phyloP scores from a whole-genome alignment of 2,113 vertebrate genomes.

The Xyliphius kryptos region DNA sequence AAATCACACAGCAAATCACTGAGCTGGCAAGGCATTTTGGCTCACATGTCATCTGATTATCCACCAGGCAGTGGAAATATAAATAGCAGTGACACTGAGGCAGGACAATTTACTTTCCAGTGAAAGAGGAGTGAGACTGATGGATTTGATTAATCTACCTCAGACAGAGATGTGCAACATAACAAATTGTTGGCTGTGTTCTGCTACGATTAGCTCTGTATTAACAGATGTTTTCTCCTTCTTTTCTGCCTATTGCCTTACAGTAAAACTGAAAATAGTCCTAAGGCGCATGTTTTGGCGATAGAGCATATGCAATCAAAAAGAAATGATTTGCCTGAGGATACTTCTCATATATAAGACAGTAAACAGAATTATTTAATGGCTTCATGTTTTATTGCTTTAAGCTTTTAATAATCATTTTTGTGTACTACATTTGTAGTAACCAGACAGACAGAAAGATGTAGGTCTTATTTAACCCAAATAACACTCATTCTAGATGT shows the following conservation, averaged over 20 bases:
- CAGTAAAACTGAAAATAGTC: constrained; percentile 7
- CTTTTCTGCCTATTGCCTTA: not conserved
- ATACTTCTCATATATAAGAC: not conserved
- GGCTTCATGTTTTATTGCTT: constrained; percentile 7
- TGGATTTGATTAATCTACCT: constrained; percentile 45
- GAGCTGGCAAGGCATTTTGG: constrained; percentile 7
- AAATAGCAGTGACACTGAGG: constrained; percentile 43
- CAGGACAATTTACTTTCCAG: constrained; percentile 43
- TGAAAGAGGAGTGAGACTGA: constrained; percentile 27
- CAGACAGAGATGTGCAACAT: constrained; percentile 36
- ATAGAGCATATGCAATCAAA: constrained; percentile 23
- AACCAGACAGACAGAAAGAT: not conserved
- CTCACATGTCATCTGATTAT: constrained; percentile 28
- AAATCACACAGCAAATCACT: constrained; percentile 27
- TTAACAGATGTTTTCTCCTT: constrained; percentile 28
- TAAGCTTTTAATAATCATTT: not conserved
- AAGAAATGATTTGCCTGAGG: not conserved
- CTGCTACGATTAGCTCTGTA: constrained; percentile 37
- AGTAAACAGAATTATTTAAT: no score
- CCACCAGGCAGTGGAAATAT: constrained; percentile 29
- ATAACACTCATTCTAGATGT: constrained; percentile 44
- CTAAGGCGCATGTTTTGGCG: not conserved
- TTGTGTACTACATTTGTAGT: not conserved
- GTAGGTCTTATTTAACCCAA: constrained; percentile 6
- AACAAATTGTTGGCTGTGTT: constrained; percentile 44